Percentiles rank a stretch among this genome's conserved stretches.
phyloP scores from a whole-genome alignment of 1,140 invertebrate species.

The Cydia amplana region DNA sequence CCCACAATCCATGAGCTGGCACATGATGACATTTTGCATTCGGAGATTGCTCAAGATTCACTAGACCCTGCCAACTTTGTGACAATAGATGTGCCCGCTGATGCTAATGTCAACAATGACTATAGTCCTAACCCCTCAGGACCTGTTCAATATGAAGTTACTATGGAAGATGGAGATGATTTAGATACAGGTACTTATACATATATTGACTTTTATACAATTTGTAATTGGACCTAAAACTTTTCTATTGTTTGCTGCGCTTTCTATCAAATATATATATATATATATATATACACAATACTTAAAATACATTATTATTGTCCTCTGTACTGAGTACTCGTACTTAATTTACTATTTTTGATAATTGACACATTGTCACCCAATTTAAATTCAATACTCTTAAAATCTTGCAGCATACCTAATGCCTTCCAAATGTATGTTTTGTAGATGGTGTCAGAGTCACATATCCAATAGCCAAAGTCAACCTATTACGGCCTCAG shows the following conservation, averaged over 20 bases:
- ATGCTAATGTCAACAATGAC: constrained; percentile 38
- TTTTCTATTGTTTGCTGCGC: background rate
- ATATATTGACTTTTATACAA: background rate
- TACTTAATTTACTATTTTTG: too few species aligned
- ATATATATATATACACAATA: too few species aligned
- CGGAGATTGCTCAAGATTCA: constrained; percentile 60
- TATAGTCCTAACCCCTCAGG: constrained; percentile 49
- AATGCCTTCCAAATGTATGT: background rate
- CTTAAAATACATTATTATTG: background rate
- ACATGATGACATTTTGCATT: constrained; percentile 68
- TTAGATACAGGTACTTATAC: constrained; percentile 55
- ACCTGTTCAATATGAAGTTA: constrained; percentile 64
- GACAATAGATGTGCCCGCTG: constrained; percentile 50
- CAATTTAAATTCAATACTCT: background rate
- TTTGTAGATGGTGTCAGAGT: constrained; percentile 54
- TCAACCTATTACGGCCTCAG: background rate
- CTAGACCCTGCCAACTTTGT: constrained; percentile 55
- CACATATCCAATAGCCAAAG: constrained; percentile 42
- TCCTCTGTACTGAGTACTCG: too few species aligned
- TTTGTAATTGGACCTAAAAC: too few species aligned
- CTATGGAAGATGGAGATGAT: constrained; percentile 72
- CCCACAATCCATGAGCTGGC: constrained; percentile 76
- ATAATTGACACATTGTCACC: background rate
- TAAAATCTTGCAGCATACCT: background rate
- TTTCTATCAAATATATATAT: background rate